Conservation (phyloP, 2,113 vertebrate genomes). For the Serinus canaria region DNA sequence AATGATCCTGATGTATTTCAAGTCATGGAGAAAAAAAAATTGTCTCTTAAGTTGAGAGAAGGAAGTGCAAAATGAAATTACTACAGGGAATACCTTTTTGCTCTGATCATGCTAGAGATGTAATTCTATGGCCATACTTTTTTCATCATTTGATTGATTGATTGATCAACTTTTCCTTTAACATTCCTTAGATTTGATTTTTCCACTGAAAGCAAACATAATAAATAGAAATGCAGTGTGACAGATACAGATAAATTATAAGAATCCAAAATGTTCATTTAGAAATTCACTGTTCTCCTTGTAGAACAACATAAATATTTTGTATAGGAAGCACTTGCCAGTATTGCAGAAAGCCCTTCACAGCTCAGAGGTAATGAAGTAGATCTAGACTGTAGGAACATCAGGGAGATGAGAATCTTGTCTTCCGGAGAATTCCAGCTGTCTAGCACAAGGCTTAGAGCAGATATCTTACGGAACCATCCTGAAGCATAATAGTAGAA, state of each 20-base stretch:
- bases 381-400: background rate
- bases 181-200: background rate
- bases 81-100: background rate
- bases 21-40: background rate
- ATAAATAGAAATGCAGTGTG: background rate
- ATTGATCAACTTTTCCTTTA: background rate
- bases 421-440: background rate
- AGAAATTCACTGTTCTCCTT: background rate
- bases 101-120: background rate
- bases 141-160: background rate
- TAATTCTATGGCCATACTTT: background rate
- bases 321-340: background rate
- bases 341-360: background rate
- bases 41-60: background rate
- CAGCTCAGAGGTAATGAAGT: background rate
- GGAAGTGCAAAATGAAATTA: background rate
- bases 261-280: background rate
- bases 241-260: background rate
- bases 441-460: background rate
- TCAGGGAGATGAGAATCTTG: background rate
- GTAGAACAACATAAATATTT: background rate
- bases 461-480: background rate
- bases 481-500: background rate
- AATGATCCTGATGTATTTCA: background rate
- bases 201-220: background rate